These are phyloP conservation scores for Pseudorhiza aurosa DNA, from an alignment of 30 jellyfish, hydroid and myxozoan genomes.

Conservation along the genomic window DNA sequence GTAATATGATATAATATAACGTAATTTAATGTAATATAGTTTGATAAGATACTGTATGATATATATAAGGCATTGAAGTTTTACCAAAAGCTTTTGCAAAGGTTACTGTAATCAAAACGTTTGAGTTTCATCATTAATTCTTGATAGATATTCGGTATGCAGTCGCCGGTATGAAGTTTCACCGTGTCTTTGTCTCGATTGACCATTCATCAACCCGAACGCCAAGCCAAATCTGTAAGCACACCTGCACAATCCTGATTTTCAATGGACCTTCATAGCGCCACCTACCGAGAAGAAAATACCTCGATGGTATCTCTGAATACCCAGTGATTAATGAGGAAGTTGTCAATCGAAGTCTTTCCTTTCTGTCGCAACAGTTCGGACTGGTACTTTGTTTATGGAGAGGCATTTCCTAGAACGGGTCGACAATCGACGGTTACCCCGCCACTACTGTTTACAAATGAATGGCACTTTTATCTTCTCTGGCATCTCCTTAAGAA, in stretches of 20 bases:
- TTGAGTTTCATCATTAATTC: no score
- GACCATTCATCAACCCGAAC: not conserved
- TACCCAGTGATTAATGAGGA: constrained; percentile 23
- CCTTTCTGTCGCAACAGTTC: not conserved
- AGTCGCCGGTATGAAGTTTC: not conserved
- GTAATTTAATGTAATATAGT: no score
- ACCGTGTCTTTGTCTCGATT: not conserved
- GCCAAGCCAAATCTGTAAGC: no score
- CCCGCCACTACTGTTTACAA: not conserved
- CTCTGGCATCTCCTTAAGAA: not conserved
- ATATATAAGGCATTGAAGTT: no score
- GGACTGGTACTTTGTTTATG: constrained; percentile 8
- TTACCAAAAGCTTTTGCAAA: no score
- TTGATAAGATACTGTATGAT: no score
- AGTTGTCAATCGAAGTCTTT: constrained; percentile 13
- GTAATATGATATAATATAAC: no score
- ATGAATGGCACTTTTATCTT: not conserved
- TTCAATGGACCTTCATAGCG: no score
- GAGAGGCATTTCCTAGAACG: constrained; percentile 14
- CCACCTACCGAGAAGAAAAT: not conserved
- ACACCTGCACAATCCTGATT: no score
- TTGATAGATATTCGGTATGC: not conserved
- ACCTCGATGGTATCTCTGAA: constrained; percentile 4
- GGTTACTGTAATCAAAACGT: not conserved
- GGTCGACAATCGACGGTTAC: not conserved